Evolutionary conservation across 2,113 vertebrate species (phyloP), one percentile per base, ranked within the genome.

Genomic region (Elephantulus edwardii): DNA sequence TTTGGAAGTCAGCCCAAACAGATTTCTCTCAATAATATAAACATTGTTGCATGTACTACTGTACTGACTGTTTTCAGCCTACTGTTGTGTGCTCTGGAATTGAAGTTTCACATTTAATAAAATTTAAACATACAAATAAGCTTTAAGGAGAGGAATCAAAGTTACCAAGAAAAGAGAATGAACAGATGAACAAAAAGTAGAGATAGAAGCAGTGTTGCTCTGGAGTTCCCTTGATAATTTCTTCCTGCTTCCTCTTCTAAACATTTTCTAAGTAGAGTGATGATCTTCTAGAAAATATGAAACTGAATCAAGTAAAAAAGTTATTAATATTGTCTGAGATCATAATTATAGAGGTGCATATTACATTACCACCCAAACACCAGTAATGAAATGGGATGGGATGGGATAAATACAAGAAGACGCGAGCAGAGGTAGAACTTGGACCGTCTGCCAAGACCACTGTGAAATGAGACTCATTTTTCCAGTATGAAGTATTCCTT

Each of bases 1-100:
- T 84, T 93, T 95, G 91, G 92, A 96, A 91, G 74, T 60, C 38
- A 82, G 90, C 76, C 94, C 83, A 92, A 77, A 81, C 40, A 82
- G 79, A 92, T 60, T 83, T 58, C 72, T 89, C 83, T 14, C 19
- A 79, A 96, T 91, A 89, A 91, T 92, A 88, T 72, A 60, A 91
- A 90, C 40, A 28, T 33, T 26, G 12, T 40, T 90, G 22, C 60
- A 88, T 46, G 83, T 77, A 86, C 79, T 54, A 64, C 85, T 46
- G 83, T 77, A 86, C 79, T 54, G 71, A 91, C 22, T 71, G n/a
- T 33, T 14, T 42, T 81, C 10, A n/a, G 40, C 42, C 12, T 78
- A 11, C 26, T 89, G 44, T 60, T 88, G 10, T 48, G 17, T 79
- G 46, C 74, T 88, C 40, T 40, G 30, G 9, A 76, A 42, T 20